Evolutionary conservation across 2,113 vertebrate species (phyloP).

Genomic region (Seriola rivoliana): DNA sequence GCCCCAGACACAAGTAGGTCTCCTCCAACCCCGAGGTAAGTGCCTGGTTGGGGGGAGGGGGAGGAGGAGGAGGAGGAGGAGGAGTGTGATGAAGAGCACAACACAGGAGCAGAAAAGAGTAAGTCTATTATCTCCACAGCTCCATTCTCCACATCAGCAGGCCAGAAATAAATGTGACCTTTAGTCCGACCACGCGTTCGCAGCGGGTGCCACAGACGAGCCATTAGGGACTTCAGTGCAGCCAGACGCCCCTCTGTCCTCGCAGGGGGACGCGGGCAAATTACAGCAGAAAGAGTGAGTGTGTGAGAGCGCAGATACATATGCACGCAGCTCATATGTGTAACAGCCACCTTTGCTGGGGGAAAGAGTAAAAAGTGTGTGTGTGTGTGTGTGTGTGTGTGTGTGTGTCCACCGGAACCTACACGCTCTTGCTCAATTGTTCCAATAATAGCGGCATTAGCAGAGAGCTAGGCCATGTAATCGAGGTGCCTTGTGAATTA

Average conservation of each 20-base stretch:
- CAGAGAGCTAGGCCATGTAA: conserved; percentile 50
- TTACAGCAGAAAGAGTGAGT: conserved; percentile 21
- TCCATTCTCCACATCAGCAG: conserved; percentile 62
- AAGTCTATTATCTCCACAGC: conserved; percentile 56
- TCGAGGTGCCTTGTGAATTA: conserved; percentile 65
- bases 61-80: conserved; percentile 8
- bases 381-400: background rate
- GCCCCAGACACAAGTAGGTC: conserved; percentile 59
- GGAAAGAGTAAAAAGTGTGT: background rate
- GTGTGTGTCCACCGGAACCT: conserved; percentile 5
- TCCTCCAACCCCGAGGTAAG: conserved; percentile 42
- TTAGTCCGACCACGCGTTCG: conserved; percentile 66
- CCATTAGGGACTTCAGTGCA: conserved; percentile 68
- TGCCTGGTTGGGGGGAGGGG: conserved; percentile 19
- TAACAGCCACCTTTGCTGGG: background rate
- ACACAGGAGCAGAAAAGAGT: conserved; percentile 37
- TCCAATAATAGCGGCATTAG: conserved; percentile 69
- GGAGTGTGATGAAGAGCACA: conserved; percentile 46
- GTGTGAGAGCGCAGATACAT: background rate
- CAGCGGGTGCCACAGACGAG: conserved; percentile 60
- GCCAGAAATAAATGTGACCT: conserved; percentile 79
- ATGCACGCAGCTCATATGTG: background rate
- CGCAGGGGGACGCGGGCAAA: conserved; percentile 34
- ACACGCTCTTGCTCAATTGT: conserved; percentile 14
- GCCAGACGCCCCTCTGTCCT: conserved; percentile 43